These are phyloP conservation scores for Palythoa heliodiscus DNA, from an alignment of 92 coral and sea anemone genomes.

Conservation along the genomic window DNA sequence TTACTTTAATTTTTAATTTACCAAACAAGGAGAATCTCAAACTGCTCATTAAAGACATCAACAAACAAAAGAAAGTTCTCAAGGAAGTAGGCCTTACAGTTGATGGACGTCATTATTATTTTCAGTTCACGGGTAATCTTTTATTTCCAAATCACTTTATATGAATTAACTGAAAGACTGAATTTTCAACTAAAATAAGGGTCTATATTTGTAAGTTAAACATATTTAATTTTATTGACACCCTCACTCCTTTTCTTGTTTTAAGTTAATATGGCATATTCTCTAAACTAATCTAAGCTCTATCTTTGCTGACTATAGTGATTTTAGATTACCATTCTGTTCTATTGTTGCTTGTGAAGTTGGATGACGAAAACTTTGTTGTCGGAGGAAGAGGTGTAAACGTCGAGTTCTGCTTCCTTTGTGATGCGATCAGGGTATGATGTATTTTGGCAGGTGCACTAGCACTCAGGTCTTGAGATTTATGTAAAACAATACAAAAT, in stretches of 20 bases:
- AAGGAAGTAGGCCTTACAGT: conserved; percentile 18
- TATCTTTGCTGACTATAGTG: conserved; percentile 8
- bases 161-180: not conserved
- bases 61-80: conserved; percentile 20
- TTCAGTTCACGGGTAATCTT: conserved; percentile 10
- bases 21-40: conserved; percentile 19
- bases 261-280: not conserved
- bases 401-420: conserved; percentile 45
- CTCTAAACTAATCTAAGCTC: not conserved
- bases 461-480: not conserved
- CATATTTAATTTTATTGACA: not conserved
- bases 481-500: not conserved
- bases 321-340: not conserved
- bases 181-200: not conserved
- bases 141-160: not conserved
- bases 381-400: conserved; percentile 42
- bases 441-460: not conserved
- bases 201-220: not conserved
- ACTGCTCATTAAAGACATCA: conserved; percentile 22
- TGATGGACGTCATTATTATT: conserved; percentile 17
- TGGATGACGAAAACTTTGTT: conserved; percentile 35
- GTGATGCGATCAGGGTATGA: conserved; percentile 48
- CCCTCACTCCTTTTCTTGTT: not conserved
- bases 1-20: conserved; percentile 4
- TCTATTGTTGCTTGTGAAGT: conserved; percentile 29